Conservation (phyloP, 2,888 invertebrate species). For the Tineola bisselliella region DNA sequence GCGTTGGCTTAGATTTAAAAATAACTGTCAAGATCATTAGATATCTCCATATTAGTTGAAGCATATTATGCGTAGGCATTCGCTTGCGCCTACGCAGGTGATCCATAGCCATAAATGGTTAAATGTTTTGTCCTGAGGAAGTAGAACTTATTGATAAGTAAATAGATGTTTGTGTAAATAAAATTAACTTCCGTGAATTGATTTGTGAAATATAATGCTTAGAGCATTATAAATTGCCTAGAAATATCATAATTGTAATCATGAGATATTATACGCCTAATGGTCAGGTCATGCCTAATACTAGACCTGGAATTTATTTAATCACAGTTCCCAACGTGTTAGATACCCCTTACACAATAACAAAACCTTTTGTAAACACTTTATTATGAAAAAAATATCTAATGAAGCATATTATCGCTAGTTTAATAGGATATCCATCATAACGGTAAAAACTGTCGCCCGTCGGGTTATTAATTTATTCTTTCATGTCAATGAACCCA, state of each 20-base stretch:
- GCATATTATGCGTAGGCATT: neutral
- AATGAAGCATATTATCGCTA: neutral
- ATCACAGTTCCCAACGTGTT: no score
- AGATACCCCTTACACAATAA: no score
- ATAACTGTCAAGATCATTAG: neutral
- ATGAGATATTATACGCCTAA: no score
- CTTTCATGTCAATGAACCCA: neutral
- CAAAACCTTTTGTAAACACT: no score
- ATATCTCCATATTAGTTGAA: constrained; percentile 11
- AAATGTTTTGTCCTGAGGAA: neutral
- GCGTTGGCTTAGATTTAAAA: neutral
- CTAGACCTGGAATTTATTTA: no score
- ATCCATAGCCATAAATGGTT: neutral
- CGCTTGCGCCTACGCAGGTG: constrained; percentile 13
- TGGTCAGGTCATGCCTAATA: no score
- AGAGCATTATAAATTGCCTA: no score
- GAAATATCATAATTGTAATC: no score
- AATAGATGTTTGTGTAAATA: neutral
- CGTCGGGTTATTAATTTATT: neutral
- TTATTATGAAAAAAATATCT: no score
- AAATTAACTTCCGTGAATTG: no score
- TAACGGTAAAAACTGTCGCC: constrained; percentile 2
- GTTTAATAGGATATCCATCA: neutral
- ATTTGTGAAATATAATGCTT: no score
- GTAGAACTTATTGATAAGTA: neutral